Conservation (phyloP, 2,888 invertebrate species). For the Autographa pulchrina region DNA sequence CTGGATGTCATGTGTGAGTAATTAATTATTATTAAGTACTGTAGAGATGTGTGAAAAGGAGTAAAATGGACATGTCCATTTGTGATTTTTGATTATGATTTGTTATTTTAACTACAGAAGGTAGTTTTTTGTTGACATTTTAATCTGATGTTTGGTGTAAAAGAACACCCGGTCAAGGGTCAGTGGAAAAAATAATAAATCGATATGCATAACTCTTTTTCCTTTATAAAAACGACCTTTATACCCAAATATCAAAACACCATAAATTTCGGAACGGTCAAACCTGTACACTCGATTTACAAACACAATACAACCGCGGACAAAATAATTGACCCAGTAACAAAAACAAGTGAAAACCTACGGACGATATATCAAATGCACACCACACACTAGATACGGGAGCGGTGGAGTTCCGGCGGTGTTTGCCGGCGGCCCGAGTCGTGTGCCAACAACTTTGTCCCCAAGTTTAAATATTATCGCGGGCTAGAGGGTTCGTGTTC, state of each 20-base stretch:
- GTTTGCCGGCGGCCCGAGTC: slow-evolving; percentile 54
- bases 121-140: too few species aligned
- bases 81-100: too few species aligned
- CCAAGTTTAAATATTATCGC: slow-evolving; percentile 63
- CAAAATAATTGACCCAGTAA: slow-evolving; percentile 63
- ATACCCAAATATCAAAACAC: slow-evolving; percentile 36
- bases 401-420: slow-evolving; percentile 59
- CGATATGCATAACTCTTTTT: neutral
- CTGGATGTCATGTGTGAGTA: slow-evolving; percentile 96
- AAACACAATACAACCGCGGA: slow-evolving; percentile 53
- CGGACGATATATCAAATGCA: slow-evolving; percentile 63
- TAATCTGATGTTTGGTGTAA: too few species aligned
- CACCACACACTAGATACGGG: slow-evolving; percentile 59
- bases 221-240: neutral
- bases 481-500: slow-evolving; percentile 50
- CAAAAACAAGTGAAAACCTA: slow-evolving; percentile 62
- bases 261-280: slow-evolving; percentile 43
- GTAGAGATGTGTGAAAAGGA: too few species aligned
- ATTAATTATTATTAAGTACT: too few species aligned
- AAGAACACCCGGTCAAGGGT: too few species aligned
- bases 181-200: neutral
- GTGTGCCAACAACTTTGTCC: slow-evolving; percentile 63
- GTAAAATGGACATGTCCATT: too few species aligned
- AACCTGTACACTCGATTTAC: slow-evolving; percentile 40
- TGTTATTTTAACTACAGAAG: too few species aligned